Evolutionary conservation across 1,140 invertebrate species (phyloP), one percentile per base, ranked within the genome.

Genomic region (Ceratina australensis): DNA sequence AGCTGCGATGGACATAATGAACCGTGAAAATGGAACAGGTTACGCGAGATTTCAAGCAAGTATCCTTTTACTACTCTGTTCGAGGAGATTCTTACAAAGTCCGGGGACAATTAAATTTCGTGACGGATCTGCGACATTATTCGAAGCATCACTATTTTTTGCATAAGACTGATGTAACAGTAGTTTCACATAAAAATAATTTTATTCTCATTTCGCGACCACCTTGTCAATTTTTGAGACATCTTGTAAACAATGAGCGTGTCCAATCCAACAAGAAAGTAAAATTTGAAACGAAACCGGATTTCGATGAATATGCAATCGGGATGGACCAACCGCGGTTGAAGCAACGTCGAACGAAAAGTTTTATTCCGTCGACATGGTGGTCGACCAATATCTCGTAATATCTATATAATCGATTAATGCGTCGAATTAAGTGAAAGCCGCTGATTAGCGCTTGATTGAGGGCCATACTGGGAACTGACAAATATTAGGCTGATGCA

Each of bases 321-420:
- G 16, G 28, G 22, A 59, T 20, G 68, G 56, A n/a, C 5, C 13
- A 3, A n/a, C 15, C 15, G 60, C 26, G 4, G 7, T n/a, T 16
- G n/a, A 16, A 10, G 33, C 28, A 5, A 1, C 18, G 3, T 56
- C 18, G 10, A 18, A 49, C 2, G 56, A 60, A 22, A 47, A 71
- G 28, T 71, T 59, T 49, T 20, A 60, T 71, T 71, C 56, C 56
- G 24, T 7, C 20, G 15, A 50, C 8, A 42, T 10, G 22, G 49
- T 28, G 13, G 16, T 42, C 56, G 22, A 5, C 8, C 20, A 52
- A 18, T 59, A 56, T 59, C 67, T 42, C 54, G 18, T 26, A 26
- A 60, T 71, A 26, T 60, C 42, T 42, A 22, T 71, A 26, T 42
- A 22, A 60, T 50, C 68, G 42, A 71, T 71, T 71, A 71, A 71